These are phyloP conservation scores for Allophyes oxyacanthae DNA, from an alignment of 2,888 invertebrate genomes.

Conservation along the genomic window DNA sequence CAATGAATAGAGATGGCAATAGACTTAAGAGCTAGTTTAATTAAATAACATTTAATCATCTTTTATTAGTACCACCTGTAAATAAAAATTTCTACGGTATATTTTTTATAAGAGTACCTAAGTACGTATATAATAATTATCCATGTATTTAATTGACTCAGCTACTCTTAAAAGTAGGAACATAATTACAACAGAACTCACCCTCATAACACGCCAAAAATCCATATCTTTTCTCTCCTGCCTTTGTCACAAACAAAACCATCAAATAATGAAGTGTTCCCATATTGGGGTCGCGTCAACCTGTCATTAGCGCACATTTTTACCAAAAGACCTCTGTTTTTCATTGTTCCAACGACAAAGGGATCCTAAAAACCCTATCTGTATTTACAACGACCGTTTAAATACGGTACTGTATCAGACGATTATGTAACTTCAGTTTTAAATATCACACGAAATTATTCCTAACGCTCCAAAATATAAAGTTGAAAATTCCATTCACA, in stretches of 20 bases:
- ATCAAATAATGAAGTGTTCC: conserved; percentile 44
- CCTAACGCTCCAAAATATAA: conserved; percentile 54
- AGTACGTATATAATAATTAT: too few species aligned
- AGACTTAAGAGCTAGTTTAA: too few species aligned
- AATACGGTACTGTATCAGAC: conserved; percentile 60
- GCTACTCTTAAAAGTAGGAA: conserved; percentile 19
- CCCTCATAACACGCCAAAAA: conserved; percentile 11
- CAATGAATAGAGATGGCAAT: too few species aligned
- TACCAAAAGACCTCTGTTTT: conserved; percentile 56
- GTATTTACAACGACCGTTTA: conserved; percentile 65
- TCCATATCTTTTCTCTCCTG: conserved; percentile 15
- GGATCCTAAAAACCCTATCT: conserved; percentile 60
- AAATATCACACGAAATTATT: conserved; percentile 43
- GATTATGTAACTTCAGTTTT: conserved; percentile 40
- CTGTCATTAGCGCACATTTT: conserved; percentile 52
- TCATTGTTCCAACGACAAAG: conserved; percentile 61
- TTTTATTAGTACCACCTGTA: too few species aligned
- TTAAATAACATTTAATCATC: too few species aligned
- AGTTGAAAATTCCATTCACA: conserved; percentile 63
- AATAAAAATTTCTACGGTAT: too few species aligned
- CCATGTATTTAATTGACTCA: neutral
- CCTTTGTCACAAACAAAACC: conserved; percentile 40
- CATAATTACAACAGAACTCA: conserved; percentile 4
- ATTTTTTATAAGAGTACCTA: too few species aligned
- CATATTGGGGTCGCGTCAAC: conserved; percentile 40